These are phyloP conservation scores for Mesodorylaimus sp. DNA, from an alignment of 2,888 invertebrate genomes.

Conservation along the genomic window DNA sequence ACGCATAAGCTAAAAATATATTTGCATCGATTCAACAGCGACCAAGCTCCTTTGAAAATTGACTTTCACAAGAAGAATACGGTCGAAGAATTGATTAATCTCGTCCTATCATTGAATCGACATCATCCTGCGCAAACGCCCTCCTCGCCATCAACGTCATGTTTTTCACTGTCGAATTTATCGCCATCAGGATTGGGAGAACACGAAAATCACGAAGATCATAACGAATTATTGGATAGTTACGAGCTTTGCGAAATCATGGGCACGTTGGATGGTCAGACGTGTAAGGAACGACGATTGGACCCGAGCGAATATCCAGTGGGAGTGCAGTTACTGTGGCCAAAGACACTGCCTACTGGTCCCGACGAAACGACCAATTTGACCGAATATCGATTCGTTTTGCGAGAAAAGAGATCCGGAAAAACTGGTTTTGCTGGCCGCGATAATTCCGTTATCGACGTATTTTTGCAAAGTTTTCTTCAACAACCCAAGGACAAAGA, in stretches of 20 bases:
- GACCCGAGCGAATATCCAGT: constrained; percentile 45
- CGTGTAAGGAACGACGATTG: constrained; percentile 74
- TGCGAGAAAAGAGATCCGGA: constrained; percentile 3
- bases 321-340: constrained; percentile 37
- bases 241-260: constrained; percentile 27
- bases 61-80: constrained; percentile 79
- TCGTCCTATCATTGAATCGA: too few species aligned
- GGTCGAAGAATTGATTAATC: constrained; percentile 71
- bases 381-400: constrained; percentile 15
- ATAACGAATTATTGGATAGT: too few species aligned
- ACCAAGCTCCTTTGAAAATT: constrained; percentile 61
- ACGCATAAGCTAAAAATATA: constrained; percentile 16
- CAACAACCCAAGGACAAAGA: constrained; percentile 79
- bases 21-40: constrained; percentile 22
- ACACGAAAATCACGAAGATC: too few species aligned
- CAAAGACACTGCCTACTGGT: constrained; percentile 21
- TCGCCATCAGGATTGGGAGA: too few species aligned
- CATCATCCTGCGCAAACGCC: too few species aligned
- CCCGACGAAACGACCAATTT: constrained; percentile 5
- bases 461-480: constrained; percentile 76
- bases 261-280: constrained; percentile 39
- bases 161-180: too few species aligned
- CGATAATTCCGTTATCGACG: constrained; percentile 56
- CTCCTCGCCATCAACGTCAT: too few species aligned
- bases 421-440: constrained; percentile 39